Base-by-base conservation (phyloP, 2,797 vertebrate genomes). In the Lindbergichthys nudifrons region DNA sequence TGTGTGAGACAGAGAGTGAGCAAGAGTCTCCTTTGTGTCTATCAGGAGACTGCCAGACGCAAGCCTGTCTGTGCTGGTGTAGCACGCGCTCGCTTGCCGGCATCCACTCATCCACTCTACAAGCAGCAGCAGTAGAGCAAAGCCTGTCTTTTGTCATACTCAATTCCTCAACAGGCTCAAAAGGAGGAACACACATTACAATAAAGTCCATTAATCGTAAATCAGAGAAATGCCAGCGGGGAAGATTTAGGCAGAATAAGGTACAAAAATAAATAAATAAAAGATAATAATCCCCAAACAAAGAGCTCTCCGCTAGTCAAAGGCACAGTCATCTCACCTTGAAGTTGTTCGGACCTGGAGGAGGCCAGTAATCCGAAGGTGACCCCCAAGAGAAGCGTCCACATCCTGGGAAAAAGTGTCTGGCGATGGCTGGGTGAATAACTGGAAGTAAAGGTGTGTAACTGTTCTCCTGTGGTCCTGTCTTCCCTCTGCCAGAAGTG, bases 1-100 rank as follows among this genome's bases (percentile, higher is more conserved):
- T 72, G 81, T 73, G 41, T 23, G 54, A 84, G 77, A 68, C 75
- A 70, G 66, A 75, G 76, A 64, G 66, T 46, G 85, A 87, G 84
- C 53, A 19, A 39, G 72, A 85, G 84, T 82, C 80, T 90, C 89
- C 93, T 94, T 94, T 94, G 93, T 94, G 93, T 94, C 93, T 93
- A 67, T 87, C 84, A 91, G 83, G 56, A 84, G 89, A 80, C 91
- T 87, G 91, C 88, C 92, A 93, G 93, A 93, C 87, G 48, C 72
- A 75, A 88, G 86, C 68, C 81, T 84, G 92, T 91, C 91, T 92
- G 88, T 10, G 71, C 79, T 73, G 82, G 43, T 80, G 86, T 48
- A 76, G 83, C 87, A 83, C 86, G 78, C 80, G 76, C 86, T 83
- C 86, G 80, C 71, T 79, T 69, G 75, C 88, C 85, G 77, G 90